A percentile compares a stretch with the other conserved stretches of the same genome.
Evolutionary conservation across 1,140 invertebrate species (phyloP).

Genomic region (Drosophila serrata): DNA sequence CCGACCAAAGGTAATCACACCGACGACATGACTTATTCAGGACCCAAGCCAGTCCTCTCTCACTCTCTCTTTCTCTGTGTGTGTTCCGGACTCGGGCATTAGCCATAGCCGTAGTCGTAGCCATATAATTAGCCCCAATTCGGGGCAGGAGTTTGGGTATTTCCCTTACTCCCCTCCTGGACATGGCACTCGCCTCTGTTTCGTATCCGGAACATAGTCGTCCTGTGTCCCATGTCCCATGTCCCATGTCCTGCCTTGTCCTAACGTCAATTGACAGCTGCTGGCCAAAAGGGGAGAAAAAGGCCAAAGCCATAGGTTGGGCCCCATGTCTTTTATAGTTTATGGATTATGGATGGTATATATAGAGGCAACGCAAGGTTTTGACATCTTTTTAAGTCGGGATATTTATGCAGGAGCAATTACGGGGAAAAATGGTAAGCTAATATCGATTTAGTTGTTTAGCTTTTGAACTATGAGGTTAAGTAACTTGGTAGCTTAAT

Average conservation of each 20-base stretch:
- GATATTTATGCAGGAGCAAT: conserved; percentile 8
- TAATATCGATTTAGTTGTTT: conserved; percentile 4
- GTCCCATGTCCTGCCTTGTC: conserved; percentile 9
- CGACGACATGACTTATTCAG: conserved; percentile 53
- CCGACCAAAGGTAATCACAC: conserved; percentile 56
- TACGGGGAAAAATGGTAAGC: background rate
- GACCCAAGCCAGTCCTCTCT: conserved; percentile 4
- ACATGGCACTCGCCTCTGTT: conserved; percentile 15
- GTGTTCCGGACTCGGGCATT: background rate
- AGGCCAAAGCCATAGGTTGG: background rate
- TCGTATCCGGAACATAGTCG: conserved; percentile 10
- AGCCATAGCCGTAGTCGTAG: conserved; percentile 1
- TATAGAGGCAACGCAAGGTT: background rate
- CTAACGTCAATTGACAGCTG: conserved; percentile 25
- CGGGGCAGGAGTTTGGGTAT: background rate
- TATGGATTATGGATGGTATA: conserved; percentile 14
- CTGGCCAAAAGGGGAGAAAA: background rate
- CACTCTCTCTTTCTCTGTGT: no score
- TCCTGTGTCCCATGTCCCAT: background rate
- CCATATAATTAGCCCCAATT: conserved; percentile 48
- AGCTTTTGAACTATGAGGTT: background rate
- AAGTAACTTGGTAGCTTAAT: background rate
- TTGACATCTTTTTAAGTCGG: conserved; percentile 5
- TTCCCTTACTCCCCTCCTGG: no score
- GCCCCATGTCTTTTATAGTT: conserved; percentile 24